Evolutionary conservation across 1,140 invertebrate species (phyloP).

Genomic region (Campoletis sonorensis): DNA sequence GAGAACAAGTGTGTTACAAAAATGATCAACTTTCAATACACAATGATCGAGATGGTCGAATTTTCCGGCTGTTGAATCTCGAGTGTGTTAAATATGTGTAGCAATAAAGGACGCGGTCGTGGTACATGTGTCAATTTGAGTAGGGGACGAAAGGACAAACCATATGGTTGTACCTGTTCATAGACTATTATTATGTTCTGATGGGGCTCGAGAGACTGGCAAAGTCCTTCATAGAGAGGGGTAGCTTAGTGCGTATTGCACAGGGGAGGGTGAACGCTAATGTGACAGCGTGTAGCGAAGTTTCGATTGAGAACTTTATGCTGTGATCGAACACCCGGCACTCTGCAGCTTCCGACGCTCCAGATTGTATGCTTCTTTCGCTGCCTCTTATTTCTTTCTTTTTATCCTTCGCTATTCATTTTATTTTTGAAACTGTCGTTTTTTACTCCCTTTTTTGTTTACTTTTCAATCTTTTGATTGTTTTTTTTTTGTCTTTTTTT

Average conservation of each 20-base stretch:
- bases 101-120: conserved; percentile 56
- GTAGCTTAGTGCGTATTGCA: conserved; percentile 58
- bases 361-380: background rate
- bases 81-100: conserved; percentile 57
- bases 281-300: conserved; percentile 58
- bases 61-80: conserved; percentile 72
- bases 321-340: conserved; percentile 13
- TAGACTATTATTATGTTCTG: conserved; percentile 72
- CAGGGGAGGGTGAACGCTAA: conserved; percentile 59
- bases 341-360: conserved; percentile 30
- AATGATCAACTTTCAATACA: conserved; percentile 61
- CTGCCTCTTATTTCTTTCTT: conserved; percentile 17
- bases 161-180: conserved; percentile 76
- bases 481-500: no score
- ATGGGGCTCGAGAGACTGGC: conserved; percentile 64
- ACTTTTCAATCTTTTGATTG: no score
- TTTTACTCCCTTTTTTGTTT: background rate
- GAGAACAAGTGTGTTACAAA: conserved; percentile 49
- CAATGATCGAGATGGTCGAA: conserved; percentile 68
- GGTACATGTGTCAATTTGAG: conserved; percentile 64
- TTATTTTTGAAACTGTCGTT: background rate
- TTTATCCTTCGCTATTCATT: background rate
- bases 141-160: conserved; percentile 51
- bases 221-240: conserved; percentile 8
- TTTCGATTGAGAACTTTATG: conserved; percentile 35